Evolutionary conservation across 2,797 vertebrate species (phyloP).

Genomic region (Lemur catta): DNA sequence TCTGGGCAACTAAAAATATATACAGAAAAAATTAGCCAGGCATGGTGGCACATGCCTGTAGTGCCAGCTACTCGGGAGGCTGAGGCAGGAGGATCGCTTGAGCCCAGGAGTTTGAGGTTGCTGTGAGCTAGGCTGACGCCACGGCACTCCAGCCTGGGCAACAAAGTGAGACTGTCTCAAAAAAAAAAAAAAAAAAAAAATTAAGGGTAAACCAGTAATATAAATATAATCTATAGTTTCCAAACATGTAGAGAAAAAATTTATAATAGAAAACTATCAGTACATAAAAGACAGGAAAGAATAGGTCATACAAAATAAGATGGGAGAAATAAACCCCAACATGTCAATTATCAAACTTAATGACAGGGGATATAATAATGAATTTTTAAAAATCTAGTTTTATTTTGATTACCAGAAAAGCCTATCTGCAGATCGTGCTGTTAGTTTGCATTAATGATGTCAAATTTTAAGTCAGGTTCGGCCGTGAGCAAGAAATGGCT

Average conservation of each 20-base stretch:
- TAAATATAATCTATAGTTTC: neutral
- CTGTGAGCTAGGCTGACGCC: too few relatives aligned
- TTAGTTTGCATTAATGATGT: constrained; percentile 78
- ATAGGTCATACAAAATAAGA: constrained; percentile 16
- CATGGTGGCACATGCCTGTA: too few relatives aligned
- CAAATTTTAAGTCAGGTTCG: constrained; percentile 80
- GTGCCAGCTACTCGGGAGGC: too few relatives aligned
- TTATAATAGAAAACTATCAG: constrained; percentile 10
- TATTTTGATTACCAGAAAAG: constrained; percentile 62
- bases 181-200: too few relatives aligned
- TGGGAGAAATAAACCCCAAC: neutral
- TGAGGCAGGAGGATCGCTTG: too few relatives aligned
- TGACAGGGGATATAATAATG: neutral
- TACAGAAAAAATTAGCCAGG: too few relatives aligned
- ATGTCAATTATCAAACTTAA: neutral
- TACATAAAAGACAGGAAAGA: neutral
- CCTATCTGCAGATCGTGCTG: constrained; percentile 75
- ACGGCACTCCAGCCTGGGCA: too few relatives aligned
- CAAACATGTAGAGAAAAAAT: neutral
- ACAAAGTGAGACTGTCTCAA: too few relatives aligned
- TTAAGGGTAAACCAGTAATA: neutral
- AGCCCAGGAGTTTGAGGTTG: too few relatives aligned
- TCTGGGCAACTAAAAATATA: too few relatives aligned
- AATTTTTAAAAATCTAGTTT: neutral
- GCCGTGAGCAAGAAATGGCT: constrained; percentile 80